Evolutionary conservation across 2,113 vertebrate species (phyloP), one percentile per base, ranked within the genome.

Genomic region (Clarias macrocephalus): DNA sequence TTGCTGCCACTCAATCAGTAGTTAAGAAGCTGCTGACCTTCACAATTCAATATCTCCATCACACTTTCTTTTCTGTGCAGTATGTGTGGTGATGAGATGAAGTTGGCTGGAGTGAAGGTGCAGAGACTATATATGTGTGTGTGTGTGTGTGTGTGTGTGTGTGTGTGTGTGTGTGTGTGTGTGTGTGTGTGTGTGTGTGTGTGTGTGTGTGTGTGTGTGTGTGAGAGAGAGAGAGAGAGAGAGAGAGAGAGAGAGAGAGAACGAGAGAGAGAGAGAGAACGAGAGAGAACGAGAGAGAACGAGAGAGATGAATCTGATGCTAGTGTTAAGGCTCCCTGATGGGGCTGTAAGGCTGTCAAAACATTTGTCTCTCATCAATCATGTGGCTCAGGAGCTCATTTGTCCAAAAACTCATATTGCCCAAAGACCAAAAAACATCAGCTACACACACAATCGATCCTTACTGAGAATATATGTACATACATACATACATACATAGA

Each of bases 311-410:
- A 65, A 77, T 85, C 52, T 77, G 68, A 87, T 81, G 68, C 56
- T 25, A 52, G 25, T 82, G 77, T 85, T 89, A 83, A 89, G 73
- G 65, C 28, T 87, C 10, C 18, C 56, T 80, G 56, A 70, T 80
- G 68, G 87, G 76, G 1, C 28, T 5, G 6, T 52, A 57, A 63
- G 79, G 28, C 72, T 87, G 87, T 85, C 83, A n/a, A 23, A 66
- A 83, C 15, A 48, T 52, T 59, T 16, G 56, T 76, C 42, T 21
- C 56, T 75, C 68, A 87, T 87, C 80, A 59, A 83, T 87, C 81
- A 87, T 87, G 86, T 85, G 88, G 15, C 81, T 66, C 62, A 28
- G 33, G 80, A 82, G 80, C 80, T 65, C 80, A 62, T 86, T 85
- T 88, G 84, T 25, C 82, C 57, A 80, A 85, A 66, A 86, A 72